Conservation (phyloP, 2,113 vertebrate genomes). For the Muntiacus reevesi region DNA sequence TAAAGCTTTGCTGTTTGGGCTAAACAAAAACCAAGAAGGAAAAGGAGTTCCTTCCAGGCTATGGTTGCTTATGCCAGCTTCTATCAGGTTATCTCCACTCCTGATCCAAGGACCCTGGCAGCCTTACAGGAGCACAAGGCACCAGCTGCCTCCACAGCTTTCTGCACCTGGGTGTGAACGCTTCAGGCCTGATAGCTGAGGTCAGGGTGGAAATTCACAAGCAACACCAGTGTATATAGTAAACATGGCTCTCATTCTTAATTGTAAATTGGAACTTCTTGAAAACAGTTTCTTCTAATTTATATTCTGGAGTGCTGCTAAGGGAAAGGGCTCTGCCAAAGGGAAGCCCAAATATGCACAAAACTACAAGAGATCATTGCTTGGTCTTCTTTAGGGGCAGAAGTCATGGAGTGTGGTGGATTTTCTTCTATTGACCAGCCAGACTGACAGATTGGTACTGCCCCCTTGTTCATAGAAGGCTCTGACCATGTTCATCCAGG, state of each 20-base stretch:
- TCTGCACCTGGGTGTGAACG: not conserved
- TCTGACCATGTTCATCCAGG: not conserved
- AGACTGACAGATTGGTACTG: not conserved
- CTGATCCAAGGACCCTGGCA: not conserved
- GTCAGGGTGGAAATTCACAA: not conserved
- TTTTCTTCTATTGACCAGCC: not conserved
- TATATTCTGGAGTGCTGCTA: not conserved
- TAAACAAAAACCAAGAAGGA: not conserved
- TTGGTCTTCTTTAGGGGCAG: not conserved
- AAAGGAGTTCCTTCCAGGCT: not conserved
- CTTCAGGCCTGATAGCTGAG: not conserved
- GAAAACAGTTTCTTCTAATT: not conserved
- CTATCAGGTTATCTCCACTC: not conserved
- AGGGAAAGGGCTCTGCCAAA: not conserved
- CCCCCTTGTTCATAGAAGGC: not conserved
- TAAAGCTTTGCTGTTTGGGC: not conserved
- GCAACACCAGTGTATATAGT: not conserved
- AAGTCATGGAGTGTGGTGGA: not conserved
- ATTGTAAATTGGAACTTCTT: not conserved
- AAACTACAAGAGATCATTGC: not conserved
- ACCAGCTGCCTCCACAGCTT: not conserved
- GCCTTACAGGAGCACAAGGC: not conserved
- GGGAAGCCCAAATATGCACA: not conserved
- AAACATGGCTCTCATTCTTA: not conserved
- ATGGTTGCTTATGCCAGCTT: not conserved